Conservation (phyloP, 2,888 invertebrate genomes). For the Didymodactylos carnosus region DNA sequence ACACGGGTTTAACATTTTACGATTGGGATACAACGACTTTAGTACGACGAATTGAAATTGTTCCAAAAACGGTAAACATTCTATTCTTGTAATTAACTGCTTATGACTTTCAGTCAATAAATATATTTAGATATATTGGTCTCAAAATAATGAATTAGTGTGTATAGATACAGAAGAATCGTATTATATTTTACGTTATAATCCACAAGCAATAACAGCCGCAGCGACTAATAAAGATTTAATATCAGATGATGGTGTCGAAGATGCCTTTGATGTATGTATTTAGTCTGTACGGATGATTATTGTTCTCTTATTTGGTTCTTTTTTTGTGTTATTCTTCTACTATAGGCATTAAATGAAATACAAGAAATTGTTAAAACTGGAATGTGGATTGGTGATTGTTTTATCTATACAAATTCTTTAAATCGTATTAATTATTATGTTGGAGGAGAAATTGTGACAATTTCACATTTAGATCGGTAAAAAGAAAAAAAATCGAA, state of each 20-base stretch:
- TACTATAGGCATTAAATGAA: conserved; percentile 44
- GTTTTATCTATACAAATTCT: conserved; percentile 95
- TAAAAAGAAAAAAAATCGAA: conserved; percentile 18
- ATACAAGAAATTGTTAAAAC: conserved; percentile 77
- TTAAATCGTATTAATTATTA: conserved; percentile 94
- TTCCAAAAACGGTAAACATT: conserved; percentile 49
- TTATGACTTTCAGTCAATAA: too few species aligned
- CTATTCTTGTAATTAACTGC: not conserved
- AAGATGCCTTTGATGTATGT: conserved; percentile 74
- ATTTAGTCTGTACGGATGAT: conserved; percentile 15
- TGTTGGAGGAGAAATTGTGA: conserved; percentile 95
- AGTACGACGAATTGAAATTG: conserved; percentile 83
- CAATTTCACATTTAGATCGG: conserved; percentile 81
- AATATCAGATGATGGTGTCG: conserved; percentile 70
- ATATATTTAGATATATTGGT: conserved; percentile 65
- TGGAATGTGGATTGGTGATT: conserved; percentile 92
- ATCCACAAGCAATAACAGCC: conserved; percentile 53
- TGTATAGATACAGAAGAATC: conserved; percentile 75
- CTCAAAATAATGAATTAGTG: conserved; percentile 75
- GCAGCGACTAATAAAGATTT: conserved; percentile 54
- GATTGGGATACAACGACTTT: conserved; percentile 88
- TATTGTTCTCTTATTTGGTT: not conserved
- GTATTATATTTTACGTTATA: conserved; percentile 54
- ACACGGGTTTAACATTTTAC: conserved; percentile 76
- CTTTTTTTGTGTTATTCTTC: conserved; percentile 37